Evolutionary conservation across 1,140 invertebrate species (phyloP), one percentile per base, ranked within the genome.

Genomic region (Coenobita brevimanus): DNA sequence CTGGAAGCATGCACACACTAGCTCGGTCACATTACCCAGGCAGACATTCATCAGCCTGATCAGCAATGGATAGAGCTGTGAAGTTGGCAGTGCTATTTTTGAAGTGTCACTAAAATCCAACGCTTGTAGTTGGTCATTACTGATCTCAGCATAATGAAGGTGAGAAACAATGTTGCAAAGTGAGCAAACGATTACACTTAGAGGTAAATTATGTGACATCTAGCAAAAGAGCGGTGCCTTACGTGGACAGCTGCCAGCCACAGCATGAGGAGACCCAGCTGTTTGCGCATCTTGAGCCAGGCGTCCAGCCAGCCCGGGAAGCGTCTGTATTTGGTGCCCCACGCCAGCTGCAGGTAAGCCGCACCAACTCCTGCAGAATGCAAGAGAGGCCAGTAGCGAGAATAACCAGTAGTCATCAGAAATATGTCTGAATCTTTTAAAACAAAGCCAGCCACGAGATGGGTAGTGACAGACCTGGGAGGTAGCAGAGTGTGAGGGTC

Each of bases 231-330:
- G n/a, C 24, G 21, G n/a, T 36, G 24, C 81, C 83, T 86, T 67
- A 87, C 91, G 67, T 91, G 91, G 6, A 89, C 38, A 46, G 90
- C 79, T 27, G 90, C 91, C 41, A 90, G n/a, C 6, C 76, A 76
- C 46, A 91, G 50, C 91, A 91, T 91, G n/a, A 91, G 89, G 13
- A 91, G 86, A 27, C 91, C 91, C 10, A 91, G 78, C 67, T 91
- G 91, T 73, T 91, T 91, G 17, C 91, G 75, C 91, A 91, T 91
- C 43, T 89, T 90, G 24, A 91, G 80, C 91, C 91, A 91, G 36
- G 85, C 57, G 82, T 91, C 91, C 24, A 91, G 79, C 91, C 91
- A 91, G 64, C 24, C 73, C 6, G 91, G 91, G 62, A 91, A 91
- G 24, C 91, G 75, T 50, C 84, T 85, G 57, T 89, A 90, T 62